phyloP scores from a whole-genome alignment of 1,140 invertebrate species.

The Lanistes nyassanus region DNA sequence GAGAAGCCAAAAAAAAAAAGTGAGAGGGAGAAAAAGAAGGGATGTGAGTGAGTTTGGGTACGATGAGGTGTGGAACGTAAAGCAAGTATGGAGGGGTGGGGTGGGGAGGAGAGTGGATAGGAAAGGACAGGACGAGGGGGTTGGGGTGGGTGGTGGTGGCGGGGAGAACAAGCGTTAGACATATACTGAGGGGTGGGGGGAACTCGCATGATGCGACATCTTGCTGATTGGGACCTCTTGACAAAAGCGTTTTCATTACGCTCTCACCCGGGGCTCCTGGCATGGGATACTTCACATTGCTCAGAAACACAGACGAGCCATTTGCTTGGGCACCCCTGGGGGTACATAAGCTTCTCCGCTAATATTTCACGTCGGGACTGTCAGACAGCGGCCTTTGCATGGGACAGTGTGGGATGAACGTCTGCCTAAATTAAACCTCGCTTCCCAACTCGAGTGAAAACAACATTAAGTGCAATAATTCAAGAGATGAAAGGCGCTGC shows the following conservation, averaged over 20 bases:
- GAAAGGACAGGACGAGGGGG: too few species aligned
- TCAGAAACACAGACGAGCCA: neutral
- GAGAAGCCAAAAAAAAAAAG: constrained; percentile 1
- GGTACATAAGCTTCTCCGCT: constrained; percentile 3
- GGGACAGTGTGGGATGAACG: neutral
- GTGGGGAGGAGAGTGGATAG: too few species aligned
- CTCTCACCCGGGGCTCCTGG: neutral
- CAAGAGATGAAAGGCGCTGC: too few species aligned
- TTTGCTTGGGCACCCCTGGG: neutral
- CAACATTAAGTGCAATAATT: too few species aligned
- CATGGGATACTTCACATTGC: neutral
- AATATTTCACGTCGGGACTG: constrained; percentile 5
- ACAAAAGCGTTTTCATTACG: neutral
- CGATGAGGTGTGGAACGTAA: neutral
- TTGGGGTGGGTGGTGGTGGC: too few species aligned
- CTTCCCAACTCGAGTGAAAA: too few species aligned
- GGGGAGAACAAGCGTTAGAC: too few species aligned
- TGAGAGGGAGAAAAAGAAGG: neutral
- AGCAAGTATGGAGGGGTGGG: neutral
- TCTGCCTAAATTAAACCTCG: neutral
- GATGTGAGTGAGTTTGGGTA: too few species aligned
- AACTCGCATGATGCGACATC: neutral
- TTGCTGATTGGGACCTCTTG: neutral
- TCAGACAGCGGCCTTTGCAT: neutral
- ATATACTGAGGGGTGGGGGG: neutral